Evolutionary conservation across 2,797 vertebrate species (phyloP).

Genomic region (Tarsius wallacei): DNA sequence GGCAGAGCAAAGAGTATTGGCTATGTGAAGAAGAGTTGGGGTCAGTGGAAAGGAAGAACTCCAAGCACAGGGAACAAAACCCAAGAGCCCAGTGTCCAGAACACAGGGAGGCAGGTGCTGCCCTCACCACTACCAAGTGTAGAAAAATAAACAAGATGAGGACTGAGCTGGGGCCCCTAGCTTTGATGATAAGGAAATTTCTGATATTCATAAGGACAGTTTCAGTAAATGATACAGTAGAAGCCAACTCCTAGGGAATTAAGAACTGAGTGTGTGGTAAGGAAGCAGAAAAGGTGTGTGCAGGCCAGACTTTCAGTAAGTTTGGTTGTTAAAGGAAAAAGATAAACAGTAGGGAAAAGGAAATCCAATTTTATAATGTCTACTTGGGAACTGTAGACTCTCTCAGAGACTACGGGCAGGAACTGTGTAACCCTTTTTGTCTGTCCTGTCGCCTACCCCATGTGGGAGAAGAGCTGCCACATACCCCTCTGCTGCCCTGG

Average conservation of each 20-base stretch:
- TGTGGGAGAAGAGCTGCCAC: background rate
- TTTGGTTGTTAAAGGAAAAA: background rate
- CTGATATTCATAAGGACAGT: background rate
- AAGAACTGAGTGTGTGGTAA: background rate
- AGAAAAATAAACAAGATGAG: background rate
- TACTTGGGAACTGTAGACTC: background rate
- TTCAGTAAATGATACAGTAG: background rate
- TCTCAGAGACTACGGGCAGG: background rate
- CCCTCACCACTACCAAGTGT: background rate
- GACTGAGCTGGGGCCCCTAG: background rate
- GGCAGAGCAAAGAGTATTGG: background rate
- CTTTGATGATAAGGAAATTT: background rate
- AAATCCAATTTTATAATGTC: background rate
- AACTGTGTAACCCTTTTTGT: background rate
- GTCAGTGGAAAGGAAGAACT: background rate
- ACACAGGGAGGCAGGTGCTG: background rate
- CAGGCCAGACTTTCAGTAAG: background rate
- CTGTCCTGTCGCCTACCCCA: background rate
- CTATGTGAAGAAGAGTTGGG: rapidly evolving
- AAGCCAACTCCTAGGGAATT: background rate
- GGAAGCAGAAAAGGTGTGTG: background rate
- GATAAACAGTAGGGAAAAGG: background rate
- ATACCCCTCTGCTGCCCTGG: background rate
- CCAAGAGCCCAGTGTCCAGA: background rate
- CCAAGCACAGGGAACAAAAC: background rate